These are phyloP conservation scores for Tachysurus fulvidraco DNA, from an alignment of 2,113 vertebrate genomes.

Conservation along the genomic window DNA sequence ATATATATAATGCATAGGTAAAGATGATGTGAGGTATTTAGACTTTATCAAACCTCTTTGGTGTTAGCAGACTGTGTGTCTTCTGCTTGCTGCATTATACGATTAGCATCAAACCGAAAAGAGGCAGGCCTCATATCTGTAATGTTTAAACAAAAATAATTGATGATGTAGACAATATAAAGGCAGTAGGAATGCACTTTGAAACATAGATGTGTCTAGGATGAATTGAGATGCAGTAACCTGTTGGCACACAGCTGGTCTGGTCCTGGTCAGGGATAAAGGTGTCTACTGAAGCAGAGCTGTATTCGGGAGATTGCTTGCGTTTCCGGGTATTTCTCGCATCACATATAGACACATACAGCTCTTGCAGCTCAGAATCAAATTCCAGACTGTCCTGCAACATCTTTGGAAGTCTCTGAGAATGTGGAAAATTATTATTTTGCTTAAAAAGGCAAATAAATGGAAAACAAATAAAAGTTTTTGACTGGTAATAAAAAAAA, in stretches of 20 bases:
- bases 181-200: not conserved
- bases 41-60: slow-evolving; percentile 46
- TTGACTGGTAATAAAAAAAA: not conserved
- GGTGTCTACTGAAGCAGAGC: not conserved
- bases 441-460: not conserved
- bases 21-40: not conserved
- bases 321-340: slow-evolving; percentile 22
- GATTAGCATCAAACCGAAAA: not conserved
- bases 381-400: slow-evolving; percentile 54
- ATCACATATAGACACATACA: slow-evolving; percentile 58
- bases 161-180: too few relatives aligned
- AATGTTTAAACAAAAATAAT: not conserved
- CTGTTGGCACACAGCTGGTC: slow-evolving; percentile 27
- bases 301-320: slow-evolving; percentile 47
- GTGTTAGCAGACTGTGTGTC: slow-evolving; percentile 5
- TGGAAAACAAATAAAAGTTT: not conserved
- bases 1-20: not conserved
- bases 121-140: slow-evolving; percentile 16
- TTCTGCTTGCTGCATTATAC: not conserved
- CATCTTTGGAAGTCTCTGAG: slow-evolving; percentile 63
- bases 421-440: not conserved
- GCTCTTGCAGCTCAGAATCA: slow-evolving; percentile 54
- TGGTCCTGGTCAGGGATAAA: slow-evolving; percentile 14
- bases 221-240: slow-evolving; percentile 40
- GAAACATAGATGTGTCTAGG: not conserved